phyloP scores from a whole-genome alignment of 2,113 vertebrate genomes.

The Aramus guarauna region DNA sequence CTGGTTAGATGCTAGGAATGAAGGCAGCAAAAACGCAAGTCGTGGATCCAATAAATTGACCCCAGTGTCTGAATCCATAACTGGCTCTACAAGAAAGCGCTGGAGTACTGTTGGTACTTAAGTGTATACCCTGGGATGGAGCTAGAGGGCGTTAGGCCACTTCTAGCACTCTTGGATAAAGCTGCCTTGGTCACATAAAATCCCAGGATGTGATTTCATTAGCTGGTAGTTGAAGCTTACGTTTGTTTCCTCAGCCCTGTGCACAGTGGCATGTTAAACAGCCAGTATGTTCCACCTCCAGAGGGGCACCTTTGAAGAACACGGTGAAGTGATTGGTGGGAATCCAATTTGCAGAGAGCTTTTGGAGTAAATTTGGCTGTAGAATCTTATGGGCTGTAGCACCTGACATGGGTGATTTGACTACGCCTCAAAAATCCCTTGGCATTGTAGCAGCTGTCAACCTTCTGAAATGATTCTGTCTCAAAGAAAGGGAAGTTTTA shows the following conservation, averaged over 20 bases:
- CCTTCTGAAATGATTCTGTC: background rate
- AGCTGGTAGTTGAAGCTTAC: background rate
- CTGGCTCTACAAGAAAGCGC: background rate
- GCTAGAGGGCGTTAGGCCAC: constrained; percentile 33
- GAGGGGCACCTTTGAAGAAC: background rate
- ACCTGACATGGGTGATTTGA: background rate
- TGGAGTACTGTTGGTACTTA: background rate
- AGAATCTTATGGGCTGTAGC: background rate
- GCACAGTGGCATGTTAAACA: rapidly evolving
- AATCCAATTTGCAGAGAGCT: background rate
- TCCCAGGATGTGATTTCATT: background rate
- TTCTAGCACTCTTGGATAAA: background rate
- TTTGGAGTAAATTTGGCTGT: background rate
- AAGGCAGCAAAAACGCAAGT: background rate
- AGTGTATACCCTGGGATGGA: background rate
- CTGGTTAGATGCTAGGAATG: background rate
- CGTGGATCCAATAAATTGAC: background rate
- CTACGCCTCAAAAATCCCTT: background rate
- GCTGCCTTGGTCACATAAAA: background rate
- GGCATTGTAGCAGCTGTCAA: background rate
- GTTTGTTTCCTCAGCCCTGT: rapidly evolving
- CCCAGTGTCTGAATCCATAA: rapidly evolving
- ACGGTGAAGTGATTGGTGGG: background rate
- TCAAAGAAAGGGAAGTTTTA: background rate
- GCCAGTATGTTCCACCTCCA: background rate